These are phyloP conservation scores for Acanthurus tractus DNA, from an alignment of 2,797 vertebrate genomes.

Conservation along the genomic window DNA sequence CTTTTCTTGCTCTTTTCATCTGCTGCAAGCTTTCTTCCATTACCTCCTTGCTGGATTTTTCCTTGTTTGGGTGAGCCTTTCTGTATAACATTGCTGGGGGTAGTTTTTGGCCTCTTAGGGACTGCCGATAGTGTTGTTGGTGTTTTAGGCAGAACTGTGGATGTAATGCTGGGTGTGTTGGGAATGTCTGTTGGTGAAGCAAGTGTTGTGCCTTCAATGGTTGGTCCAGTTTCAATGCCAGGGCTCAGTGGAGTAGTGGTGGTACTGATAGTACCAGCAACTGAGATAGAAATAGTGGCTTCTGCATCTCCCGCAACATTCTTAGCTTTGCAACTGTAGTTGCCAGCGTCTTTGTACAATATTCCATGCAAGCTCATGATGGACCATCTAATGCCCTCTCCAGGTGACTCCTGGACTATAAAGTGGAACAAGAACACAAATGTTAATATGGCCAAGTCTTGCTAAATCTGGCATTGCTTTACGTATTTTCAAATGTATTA, in stretches of 20 bases:
- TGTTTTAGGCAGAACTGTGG: conserved; percentile 43
- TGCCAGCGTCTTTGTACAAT: conserved; percentile 90
- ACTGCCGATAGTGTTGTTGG: conserved; percentile 25
- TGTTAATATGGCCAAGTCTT: conserved; percentile 6
- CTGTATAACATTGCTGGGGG: conserved; percentile 45
- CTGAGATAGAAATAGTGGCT: conserved; percentile 89
- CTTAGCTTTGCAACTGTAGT: conserved; percentile 95
- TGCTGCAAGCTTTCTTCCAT: conserved; percentile 75
- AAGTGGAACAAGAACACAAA: conserved; percentile 34
- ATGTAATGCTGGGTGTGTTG: background rate
- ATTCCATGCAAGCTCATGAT: conserved; percentile 94
- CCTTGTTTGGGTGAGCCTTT: conserved; percentile 58
- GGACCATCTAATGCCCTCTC: conserved; percentile 94
- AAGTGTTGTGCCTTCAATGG: conserved; percentile 62
- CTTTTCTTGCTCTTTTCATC: conserved; percentile 80
- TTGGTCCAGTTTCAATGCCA: conserved; percentile 25
- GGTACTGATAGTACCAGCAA: conserved; percentile 86
- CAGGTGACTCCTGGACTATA: conserved; percentile 95
- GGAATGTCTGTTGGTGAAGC: conserved; percentile 46
- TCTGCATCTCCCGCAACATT: conserved; percentile 92
- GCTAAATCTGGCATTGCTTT: conserved; percentile 3
- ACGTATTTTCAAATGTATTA: background rate
- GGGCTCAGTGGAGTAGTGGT: conserved; percentile 72
- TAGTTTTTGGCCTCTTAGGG: conserved; percentile 42
- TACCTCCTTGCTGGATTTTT: conserved; percentile 66